A percentile compares a stretch with the other conserved stretches of the same genome.
These are phyloP conservation scores for Hartigia nigra DNA, from an alignment of 2,888 invertebrate genomes.

Conservation along the genomic window DNA sequence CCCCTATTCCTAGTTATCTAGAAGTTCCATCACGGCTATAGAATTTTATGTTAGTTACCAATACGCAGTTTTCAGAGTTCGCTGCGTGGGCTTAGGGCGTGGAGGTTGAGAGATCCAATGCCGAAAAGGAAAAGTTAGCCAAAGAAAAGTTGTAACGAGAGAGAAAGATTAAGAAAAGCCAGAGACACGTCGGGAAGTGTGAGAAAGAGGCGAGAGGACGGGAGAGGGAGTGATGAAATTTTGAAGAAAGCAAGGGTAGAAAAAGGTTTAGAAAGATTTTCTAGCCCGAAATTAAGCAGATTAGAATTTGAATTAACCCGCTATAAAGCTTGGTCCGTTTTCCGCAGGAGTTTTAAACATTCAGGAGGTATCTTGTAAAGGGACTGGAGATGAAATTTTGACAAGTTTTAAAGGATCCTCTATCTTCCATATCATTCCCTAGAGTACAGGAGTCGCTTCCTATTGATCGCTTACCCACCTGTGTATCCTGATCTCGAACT, in stretches of 20 bases:
- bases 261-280: neutral
- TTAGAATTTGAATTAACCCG: neutral
- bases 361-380: conserved; percentile 12
- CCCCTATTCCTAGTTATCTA: neutral
- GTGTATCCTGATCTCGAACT: neutral
- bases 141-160: neutral
- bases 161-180: neutral
- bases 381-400: too few relatives aligned
- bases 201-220: neutral
- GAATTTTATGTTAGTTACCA: neutral
- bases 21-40: neutral
- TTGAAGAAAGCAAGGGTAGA: neutral
- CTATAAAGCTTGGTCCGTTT: neutral
- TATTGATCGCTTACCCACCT: neutral
- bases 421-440: neutral
- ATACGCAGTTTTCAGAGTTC: neutral
- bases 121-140: neutral
- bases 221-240: neutral
- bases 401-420: neutral
- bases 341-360: conserved; percentile 17
- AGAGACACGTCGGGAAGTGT: neutral
- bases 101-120: neutral
- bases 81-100: neutral
- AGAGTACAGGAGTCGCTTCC: neutral
- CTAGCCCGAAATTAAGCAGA: neutral